Evolutionary conservation across 2,113 vertebrate species (phyloP).

Genomic region (Rhinogobius similis): DNA sequence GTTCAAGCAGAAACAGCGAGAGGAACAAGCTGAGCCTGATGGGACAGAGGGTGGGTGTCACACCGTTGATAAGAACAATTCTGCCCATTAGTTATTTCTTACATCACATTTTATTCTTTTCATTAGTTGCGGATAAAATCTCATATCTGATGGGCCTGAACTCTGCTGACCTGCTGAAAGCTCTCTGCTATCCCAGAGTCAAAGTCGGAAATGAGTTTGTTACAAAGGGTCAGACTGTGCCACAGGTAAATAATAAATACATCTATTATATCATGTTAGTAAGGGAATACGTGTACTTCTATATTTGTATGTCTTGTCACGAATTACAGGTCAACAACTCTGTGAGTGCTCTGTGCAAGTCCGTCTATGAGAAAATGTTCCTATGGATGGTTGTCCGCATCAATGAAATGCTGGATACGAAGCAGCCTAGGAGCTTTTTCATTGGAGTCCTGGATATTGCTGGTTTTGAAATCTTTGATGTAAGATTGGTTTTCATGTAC

Average conservation of each 20-base stretch:
- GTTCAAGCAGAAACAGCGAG: conserved; percentile 91
- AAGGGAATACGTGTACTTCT: neutral
- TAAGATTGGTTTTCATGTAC: conserved; percentile 43
- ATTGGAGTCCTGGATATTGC: conserved; percentile 82
- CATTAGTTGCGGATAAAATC: conserved; percentile 78
- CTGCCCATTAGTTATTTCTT: neutral
- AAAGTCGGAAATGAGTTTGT: conserved; percentile 81
- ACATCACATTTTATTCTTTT: conserved; percentile 16
- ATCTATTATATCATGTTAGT: neutral
- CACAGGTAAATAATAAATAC: conserved; percentile 69
- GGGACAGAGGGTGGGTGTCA: conserved; percentile 83
- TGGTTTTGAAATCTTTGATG: conserved; percentile 83
- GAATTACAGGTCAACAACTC: conserved; percentile 71
- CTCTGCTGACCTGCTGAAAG: conserved; percentile 78
- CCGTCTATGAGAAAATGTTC: conserved; percentile 83
- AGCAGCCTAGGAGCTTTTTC: conserved; percentile 72
- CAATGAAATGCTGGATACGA: conserved; percentile 78
- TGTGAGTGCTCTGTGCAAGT: conserved; percentile 73
- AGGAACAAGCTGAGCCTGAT: conserved; percentile 88
- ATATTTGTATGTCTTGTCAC: neutral
- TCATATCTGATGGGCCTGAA: conserved; percentile 80
- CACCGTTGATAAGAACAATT: neutral
- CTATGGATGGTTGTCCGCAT: conserved; percentile 79
- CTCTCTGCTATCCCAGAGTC: conserved; percentile 79
- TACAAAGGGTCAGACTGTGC: conserved; percentile 80